Evolutionary conservation across 1,140 invertebrate species (phyloP), one percentile per base, ranked within the genome.

Genomic region (Atta texana): DNA sequence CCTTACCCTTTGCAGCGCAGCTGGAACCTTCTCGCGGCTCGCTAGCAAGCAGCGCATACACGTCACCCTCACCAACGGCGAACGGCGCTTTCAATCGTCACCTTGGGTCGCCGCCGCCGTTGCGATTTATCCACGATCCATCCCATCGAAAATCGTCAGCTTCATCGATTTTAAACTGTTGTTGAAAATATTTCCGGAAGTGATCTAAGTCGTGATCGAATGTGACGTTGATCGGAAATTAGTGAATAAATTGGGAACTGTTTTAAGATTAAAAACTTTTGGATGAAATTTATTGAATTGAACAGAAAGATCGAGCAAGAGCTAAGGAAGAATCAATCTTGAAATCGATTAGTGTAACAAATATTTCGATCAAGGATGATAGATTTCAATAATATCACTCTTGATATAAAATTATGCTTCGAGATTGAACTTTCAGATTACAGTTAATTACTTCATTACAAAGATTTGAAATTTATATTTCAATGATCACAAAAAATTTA

Each of bases 31-130:
- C 82, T 81, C 74, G 81, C 76, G 63, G 89, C 68, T 90, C 72
- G 89, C 87, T 74, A 88, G 87, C 89, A 88, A 84, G 87, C 86
- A 90, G 72, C 72, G 89, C 89, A 90, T 72, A 91, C 77, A 90
- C 89, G 89, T 90, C 89, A 86, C 69, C 76, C 24, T 86, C 77
- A 90, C 72, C 89, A 89, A 77, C 88, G 88, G 64, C 86, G 78
- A 89, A 89, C 81, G 87, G 82, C 89, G 71, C 61, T 87, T 88
- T 72, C 57, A 90, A 88, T 80, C 72, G 89, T 44, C 59, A 63
- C 88, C 24, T 39, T 28, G 86, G 80, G 80, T 90, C 80, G 61
- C 85, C 80, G 57, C 21, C 80, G 61, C 85, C 80, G 57, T 34
- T 66, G 76, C 61, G 80, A 88, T 90, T 71, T 66, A 59, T 55